Evolutionary conservation across 2,888 invertebrate species (phyloP), one percentile per base, ranked within the genome.

Genomic region (Deilephila porcellus): DNA sequence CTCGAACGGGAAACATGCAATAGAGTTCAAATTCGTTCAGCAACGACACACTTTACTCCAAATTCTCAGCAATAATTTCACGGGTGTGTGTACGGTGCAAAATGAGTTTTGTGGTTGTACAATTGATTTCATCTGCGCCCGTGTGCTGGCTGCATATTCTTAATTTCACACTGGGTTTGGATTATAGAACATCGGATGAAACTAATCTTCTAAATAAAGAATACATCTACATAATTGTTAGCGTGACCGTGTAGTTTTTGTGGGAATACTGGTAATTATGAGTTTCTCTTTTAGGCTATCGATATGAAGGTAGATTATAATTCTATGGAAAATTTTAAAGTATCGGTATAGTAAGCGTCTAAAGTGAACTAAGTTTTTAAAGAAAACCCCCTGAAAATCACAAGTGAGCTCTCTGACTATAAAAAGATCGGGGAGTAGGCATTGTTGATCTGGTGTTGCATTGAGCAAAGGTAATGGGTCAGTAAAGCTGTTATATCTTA

Each of bases 51-150:
- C 20, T 52, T 67, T 67, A 56, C 56, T 56, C 56, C 37, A n/a
- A n/a, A 25, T 52, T 67, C 52, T 45, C 76, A 82, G 83, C 87
- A 87, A 87, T 89, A 86, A 88, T 91, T 90, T 89, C 88, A 87
- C 86, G 86, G 84, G 83, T 79, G 81, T 85, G 82, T 85, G 86
- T 87, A 85, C 83, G 82, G 81, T 80, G 82, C 86, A 87, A 89
- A 93, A 93, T 93, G 89, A 93, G 90, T 90, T 93, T 89, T 93
- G 93, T 89, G 93, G 93, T 93, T 89, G 90, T 91, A 93, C 91
- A 93, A 93, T 92, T 83, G 89, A 81, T 77, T 84, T 83, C 80
- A 85, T 85, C 84, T 83, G 81, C 84, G 83, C 79, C 77, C 81
- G 77, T 80, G 77, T 80, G 80, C 80, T 83, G 81, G 79, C 81